Evolutionary conservation across 1,140 invertebrate species (phyloP), one percentile per base, ranked within the genome.

Genomic region (Drosophila pandora): DNA sequence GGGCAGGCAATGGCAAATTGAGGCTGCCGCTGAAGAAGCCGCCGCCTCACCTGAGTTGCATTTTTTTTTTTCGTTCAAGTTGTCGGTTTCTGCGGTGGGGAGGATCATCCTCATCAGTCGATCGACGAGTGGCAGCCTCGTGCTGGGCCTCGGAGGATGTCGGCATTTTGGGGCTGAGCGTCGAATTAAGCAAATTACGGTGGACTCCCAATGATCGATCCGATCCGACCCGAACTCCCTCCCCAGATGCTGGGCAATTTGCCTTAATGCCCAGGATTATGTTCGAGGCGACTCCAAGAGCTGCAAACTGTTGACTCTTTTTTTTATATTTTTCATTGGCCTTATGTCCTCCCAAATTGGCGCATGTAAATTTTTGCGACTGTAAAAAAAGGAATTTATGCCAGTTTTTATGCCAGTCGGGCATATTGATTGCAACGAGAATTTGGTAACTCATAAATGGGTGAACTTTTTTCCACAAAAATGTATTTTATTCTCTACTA

Each of bases 171-270:
- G 41, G 41, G 13, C 67, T 76, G 73, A 88, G 79, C 82, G 76
- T 83, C 76, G 84, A 87, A 87, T 87, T 87, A 87, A 87, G 67
- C 84, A 87, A 87, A 87, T 87, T 87, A 87, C 43, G 83, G 82
- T 75, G 79, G 79, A 49, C 63, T 69, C 39, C 34, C 70, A 65
- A 64, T 64, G 76, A 74, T 79, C 62, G 58, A 61, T 56, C 62
- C 62, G 53, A 68, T 45, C 17, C 43, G 39, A 21, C 21, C 32
- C 54, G 21, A 8, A 13, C 21, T 34, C 22, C 60, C 54, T 17
- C 17, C 17, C 17, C 78, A 61, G 74, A 70, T 65, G 80, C 80
- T 72, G 13, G 17, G 82, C 79, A 87, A 87, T 87, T 87, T 87
- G 79, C 79, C 60, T 83, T 89, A 89, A 87, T 87, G 76, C 57